Evolutionary conservation across 2,113 vertebrate species (phyloP).

Genomic region (Tragelaphus buxtoni): DNA sequence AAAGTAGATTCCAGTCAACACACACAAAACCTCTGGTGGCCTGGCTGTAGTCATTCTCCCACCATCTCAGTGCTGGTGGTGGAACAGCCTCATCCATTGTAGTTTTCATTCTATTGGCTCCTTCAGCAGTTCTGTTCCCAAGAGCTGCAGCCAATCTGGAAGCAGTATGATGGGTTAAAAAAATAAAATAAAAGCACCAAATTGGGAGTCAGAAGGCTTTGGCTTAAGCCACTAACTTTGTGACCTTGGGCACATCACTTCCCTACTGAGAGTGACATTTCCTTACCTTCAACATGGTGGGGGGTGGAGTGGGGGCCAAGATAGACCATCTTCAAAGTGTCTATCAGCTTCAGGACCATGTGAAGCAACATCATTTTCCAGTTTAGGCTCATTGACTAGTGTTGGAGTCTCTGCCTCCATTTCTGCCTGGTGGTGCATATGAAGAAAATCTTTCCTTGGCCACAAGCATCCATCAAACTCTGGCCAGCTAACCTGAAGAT

Average conservation of each 20-base stretch:
- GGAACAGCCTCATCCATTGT: not conserved
- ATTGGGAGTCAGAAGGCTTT: not conserved
- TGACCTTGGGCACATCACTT: not conserved
- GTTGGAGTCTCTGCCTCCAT: not conserved
- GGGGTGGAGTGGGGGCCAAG: not conserved
- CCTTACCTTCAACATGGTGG: not conserved
- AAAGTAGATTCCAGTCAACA: not conserved
- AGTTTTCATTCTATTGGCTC: not conserved
- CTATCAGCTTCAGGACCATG: not conserved
- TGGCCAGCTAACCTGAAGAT: not conserved
- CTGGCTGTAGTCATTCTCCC: not conserved
- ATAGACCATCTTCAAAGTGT: not conserved
- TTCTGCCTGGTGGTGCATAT: not conserved
- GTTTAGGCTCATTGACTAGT: not conserved
- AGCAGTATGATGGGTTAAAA: not conserved
- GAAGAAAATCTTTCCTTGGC: not conserved
- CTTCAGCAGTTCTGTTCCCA: not conserved
- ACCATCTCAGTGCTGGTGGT: not conserved
- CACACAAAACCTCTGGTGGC: not conserved
- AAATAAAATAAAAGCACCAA: not conserved
- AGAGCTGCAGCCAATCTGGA: not conserved
- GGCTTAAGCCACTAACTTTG: not conserved
- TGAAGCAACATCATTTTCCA: not conserved
- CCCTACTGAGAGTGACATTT: not conserved
- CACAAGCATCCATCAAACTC: not conserved